These are phyloP conservation scores for Nephrotoma appendiculata DNA, from an alignment of 2,888 invertebrate genomes.

Conservation along the genomic window DNA sequence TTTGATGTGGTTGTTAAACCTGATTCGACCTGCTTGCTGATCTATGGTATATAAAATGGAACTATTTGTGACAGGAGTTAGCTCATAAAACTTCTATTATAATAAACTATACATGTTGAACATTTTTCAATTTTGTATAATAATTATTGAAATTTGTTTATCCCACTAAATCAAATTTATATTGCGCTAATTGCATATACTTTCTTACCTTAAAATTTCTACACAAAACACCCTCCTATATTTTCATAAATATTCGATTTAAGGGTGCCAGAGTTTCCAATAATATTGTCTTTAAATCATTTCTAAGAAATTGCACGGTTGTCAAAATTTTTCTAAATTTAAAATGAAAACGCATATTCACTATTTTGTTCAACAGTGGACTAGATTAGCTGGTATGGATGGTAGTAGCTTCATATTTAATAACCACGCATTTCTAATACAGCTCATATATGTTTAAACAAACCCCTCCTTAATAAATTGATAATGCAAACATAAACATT, in stretches of 20 bases:
- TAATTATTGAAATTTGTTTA: background rate
- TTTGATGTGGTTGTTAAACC: background rate
- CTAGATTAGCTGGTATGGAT: too few species aligned
- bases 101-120: too few species aligned
- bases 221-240: background rate
- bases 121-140: background rate
- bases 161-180: background rate
- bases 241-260: background rate
- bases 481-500: background rate
- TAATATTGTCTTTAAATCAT: background rate
- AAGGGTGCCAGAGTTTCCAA: background rate
- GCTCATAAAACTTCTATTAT: background rate
- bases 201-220: background rate
- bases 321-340: background rate
- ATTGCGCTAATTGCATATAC: background rate
- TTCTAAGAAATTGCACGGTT: background rate
- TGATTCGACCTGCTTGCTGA: too few species aligned
- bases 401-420: background rate
- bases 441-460: background rate
- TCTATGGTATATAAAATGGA: too few species aligned
- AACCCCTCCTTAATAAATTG: background rate
- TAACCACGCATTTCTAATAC: background rate
- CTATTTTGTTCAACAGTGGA: background rate
- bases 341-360: background rate
- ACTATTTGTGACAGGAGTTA: background rate